Percentiles rank a stretch among this genome's conserved stretches.
Conservation (phyloP, 2,113 vertebrate species). For the Centrocercus urophasianus region DNA sequence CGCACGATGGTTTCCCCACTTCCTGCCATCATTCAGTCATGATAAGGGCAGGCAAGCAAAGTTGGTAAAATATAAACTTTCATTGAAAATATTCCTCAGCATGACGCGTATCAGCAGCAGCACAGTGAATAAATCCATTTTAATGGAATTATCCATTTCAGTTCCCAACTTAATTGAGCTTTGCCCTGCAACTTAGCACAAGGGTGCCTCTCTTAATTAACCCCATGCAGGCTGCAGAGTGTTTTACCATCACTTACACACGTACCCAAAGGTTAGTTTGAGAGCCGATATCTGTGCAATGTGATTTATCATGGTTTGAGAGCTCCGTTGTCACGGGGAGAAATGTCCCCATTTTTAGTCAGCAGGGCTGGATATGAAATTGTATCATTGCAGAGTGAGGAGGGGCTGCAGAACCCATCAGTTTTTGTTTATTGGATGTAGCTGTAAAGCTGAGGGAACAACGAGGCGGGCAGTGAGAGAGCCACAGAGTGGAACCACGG, state of each 20-base stretch:
- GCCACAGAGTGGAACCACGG: neutral
- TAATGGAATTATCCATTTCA: conserved; percentile 68
- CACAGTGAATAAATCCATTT: conserved; percentile 13
- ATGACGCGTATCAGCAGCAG: neutral
- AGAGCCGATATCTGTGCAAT: rapidly evolving
- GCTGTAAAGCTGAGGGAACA: neutral
- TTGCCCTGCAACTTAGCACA: conserved; percentile 24
- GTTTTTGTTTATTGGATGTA: neutral
- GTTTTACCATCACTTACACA: neutral
- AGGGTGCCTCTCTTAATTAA: conserved; percentile 33
- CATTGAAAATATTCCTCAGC: conserved; percentile 18
- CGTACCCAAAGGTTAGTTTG: neutral
- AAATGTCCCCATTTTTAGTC: neutral
- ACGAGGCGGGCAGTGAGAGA: rapidly evolving
- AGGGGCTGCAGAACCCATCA: neutral
- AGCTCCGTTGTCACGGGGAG: neutral
- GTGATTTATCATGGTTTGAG: neutral
- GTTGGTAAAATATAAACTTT: neutral
- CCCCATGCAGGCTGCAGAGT: conserved; percentile 9
- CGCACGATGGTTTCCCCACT: rapidly evolving
- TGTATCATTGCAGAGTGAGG: rapidly evolving
- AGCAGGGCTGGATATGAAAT: rapidly evolving
- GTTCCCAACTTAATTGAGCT: conserved; percentile 45
- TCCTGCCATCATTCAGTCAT: rapidly evolving
- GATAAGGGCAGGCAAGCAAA: neutral